A percentile compares a stretch with the other conserved stretches of the same genome.
Conservation (phyloP, 2,888 invertebrate species). For the Sesamia inferens region DNA sequence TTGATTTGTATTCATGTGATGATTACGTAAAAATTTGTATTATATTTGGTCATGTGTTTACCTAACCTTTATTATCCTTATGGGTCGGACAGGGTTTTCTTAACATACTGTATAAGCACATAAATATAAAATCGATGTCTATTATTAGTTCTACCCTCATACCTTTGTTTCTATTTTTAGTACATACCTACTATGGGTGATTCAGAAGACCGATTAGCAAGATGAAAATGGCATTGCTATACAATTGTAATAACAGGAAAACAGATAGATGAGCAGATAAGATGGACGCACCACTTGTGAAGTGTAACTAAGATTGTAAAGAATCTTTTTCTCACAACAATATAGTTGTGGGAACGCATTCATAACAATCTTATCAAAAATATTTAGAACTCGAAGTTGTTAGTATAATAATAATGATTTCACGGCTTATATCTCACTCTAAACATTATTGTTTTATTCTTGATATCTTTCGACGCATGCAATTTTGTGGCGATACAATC, state of each 20-base stretch:
- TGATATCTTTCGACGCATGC: background rate
- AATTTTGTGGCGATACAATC: conserved; percentile 1
- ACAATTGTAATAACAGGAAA: conserved; percentile 50
- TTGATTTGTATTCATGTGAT: no score
- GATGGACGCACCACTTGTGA: conserved; percentile 3
- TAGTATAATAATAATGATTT: background rate
- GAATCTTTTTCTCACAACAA: background rate
- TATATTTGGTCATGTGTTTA: no score
- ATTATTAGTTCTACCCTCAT: conserved; percentile 27
- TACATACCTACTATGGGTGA: conserved; percentile 14
- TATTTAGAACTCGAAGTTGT: no score
- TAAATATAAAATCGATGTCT: conserved; percentile 14
- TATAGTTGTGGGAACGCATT: background rate
- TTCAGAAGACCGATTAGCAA: conserved; percentile 33
- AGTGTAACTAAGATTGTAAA: background rate
- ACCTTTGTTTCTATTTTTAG: conserved; percentile 27
- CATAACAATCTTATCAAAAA: no score
- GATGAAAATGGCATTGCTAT: conserved; percentile 42
- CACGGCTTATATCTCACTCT: background rate
- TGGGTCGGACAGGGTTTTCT: no score
- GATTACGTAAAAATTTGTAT: no score
- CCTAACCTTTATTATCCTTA: no score
- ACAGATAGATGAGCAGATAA: conserved; percentile 24
- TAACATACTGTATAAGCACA: no score
- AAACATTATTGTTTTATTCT: background rate